Evolutionary conservation across 2,888 invertebrate species (phyloP).

Genomic region (Trissolcus brochymenae): DNA sequence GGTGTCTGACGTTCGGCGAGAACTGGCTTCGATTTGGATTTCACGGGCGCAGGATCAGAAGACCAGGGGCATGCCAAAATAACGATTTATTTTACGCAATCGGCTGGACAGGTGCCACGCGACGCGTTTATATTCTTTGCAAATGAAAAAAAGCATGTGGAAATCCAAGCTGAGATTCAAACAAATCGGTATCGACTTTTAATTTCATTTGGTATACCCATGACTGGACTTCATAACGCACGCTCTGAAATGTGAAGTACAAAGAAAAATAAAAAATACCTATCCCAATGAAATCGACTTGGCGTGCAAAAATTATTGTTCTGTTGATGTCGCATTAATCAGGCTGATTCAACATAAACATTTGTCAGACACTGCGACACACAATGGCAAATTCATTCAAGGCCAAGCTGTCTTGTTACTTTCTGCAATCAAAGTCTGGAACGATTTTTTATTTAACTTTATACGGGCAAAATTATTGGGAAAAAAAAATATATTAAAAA

Average conservation of each 20-base stretch:
- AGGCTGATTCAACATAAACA: constrained; percentile 29
- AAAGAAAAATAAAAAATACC: too few species aligned
- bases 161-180: constrained; percentile 8
- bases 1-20: constrained; percentile 42
- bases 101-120: constrained; percentile 59
- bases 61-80: constrained; percentile 53
- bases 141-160: constrained; percentile 8
- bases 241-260: too few species aligned
- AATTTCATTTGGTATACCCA: neutral
- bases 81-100: constrained; percentile 55
- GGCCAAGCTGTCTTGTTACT: constrained; percentile 4
- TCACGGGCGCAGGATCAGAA: constrained; percentile 48
- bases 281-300: neutral
- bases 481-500: too few species aligned
- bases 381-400: constrained; percentile 16
- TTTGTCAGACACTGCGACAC: constrained; percentile 8
- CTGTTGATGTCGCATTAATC: constrained; percentile 21
- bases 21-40: constrained; percentile 46
- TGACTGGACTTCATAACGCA: too few species aligned
- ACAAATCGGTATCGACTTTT: neutral
- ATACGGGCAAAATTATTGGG: too few species aligned
- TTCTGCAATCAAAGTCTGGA: too few species aligned
- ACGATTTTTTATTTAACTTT: too few species aligned
- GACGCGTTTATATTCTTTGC: constrained; percentile 32
- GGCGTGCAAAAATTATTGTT: constrained; percentile 7